A percentile compares a stretch with the other conserved stretches of the same genome.
These are phyloP conservation scores for Lomographa bimaculata DNA, from an alignment of 2,888 invertebrate species.

Conservation along the genomic window DNA sequence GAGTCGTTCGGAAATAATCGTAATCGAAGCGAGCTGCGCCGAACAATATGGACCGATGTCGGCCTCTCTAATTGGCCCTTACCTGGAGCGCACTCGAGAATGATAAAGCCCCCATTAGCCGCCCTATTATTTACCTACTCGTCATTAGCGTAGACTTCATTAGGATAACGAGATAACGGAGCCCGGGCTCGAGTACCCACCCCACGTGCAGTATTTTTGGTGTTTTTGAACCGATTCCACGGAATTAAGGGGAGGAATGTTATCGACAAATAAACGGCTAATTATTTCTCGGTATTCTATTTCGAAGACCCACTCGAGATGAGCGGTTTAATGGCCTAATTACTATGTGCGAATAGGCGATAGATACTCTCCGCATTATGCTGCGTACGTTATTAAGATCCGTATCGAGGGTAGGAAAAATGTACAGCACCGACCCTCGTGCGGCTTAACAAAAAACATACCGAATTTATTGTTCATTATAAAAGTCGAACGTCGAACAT, in stretches of 20 bases:
- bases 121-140: slow-evolving; percentile 84
- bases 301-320: slow-evolving; percentile 27
- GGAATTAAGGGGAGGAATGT: slow-evolving; percentile 49
- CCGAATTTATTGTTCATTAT: slow-evolving; percentile 84
- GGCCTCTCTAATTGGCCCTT: slow-evolving; percentile 83
- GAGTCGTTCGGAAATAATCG: slow-evolving; percentile 80
- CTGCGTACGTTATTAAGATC: slow-evolving; percentile 70
- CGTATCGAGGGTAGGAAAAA: slow-evolving; percentile 71
- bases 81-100: slow-evolving; percentile 83
- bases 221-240: slow-evolving; percentile 66
- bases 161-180: slow-evolving; percentile 84
- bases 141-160: slow-evolving; percentile 84
- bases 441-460: slow-evolving; percentile 71
- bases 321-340: slow-evolving; percentile 3
- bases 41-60: slow-evolving; percentile 82
- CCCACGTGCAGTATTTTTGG: slow-evolving; percentile 66
- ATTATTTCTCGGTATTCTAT: slow-evolving; percentile 61
- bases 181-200: slow-evolving; percentile 61
- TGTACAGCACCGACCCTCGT: slow-evolving; percentile 58
- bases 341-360: slow-evolving; percentile 41
- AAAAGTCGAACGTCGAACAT: slow-evolving; percentile 78
- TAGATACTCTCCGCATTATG: slow-evolving; percentile 41
- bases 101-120: slow-evolving; percentile 84
- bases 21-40: slow-evolving; percentile 79
- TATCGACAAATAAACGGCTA: slow-evolving; percentile 57